Percentiles rank a stretch among this genome's conserved stretches.
phyloP scores from a whole-genome alignment of 2,113 vertebrate genomes.

The Numida meleagris region DNA sequence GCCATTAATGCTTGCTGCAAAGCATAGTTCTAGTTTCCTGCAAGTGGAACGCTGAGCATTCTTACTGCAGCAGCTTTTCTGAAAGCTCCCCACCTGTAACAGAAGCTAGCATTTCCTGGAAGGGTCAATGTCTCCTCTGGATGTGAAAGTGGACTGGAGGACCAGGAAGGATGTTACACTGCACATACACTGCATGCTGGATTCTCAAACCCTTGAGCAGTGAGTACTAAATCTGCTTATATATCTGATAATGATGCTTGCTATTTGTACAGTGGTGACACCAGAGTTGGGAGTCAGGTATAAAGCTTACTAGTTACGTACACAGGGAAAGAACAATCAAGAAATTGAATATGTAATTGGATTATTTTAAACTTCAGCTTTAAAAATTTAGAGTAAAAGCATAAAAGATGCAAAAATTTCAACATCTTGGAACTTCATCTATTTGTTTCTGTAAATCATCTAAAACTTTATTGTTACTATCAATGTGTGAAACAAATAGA shows the following conservation, averaged over 20 bases:
- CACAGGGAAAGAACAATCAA: not conserved
- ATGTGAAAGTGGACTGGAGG: rapidly evolving
- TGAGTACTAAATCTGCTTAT: not conserved
- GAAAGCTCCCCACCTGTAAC: not conserved
- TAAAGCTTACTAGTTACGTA: not conserved
- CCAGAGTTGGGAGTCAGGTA: not conserved
- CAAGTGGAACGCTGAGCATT: not conserved
- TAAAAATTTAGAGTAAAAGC: not conserved
- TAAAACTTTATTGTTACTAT: not conserved
- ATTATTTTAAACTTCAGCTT: not conserved
- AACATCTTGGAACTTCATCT: not conserved
- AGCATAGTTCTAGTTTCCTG: not conserved
- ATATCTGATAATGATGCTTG: not conserved
- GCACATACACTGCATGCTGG: not conserved
- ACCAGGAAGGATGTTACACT: not conserved
- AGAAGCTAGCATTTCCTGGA: not conserved
- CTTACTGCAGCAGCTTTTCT: not conserved
- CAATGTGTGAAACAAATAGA: rapidly evolving
- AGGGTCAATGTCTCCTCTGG: not conserved
- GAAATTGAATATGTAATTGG: not conserved
- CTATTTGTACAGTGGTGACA: not conserved
- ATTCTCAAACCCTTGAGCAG: not conserved
- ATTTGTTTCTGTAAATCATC: not conserved
- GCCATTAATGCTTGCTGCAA: not conserved
- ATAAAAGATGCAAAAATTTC: not conserved